Evolutionary conservation across 1,140 invertebrate species (phyloP), one percentile per base, ranked within the genome.

Genomic region (Pseudobourletiella spinata): DNA sequence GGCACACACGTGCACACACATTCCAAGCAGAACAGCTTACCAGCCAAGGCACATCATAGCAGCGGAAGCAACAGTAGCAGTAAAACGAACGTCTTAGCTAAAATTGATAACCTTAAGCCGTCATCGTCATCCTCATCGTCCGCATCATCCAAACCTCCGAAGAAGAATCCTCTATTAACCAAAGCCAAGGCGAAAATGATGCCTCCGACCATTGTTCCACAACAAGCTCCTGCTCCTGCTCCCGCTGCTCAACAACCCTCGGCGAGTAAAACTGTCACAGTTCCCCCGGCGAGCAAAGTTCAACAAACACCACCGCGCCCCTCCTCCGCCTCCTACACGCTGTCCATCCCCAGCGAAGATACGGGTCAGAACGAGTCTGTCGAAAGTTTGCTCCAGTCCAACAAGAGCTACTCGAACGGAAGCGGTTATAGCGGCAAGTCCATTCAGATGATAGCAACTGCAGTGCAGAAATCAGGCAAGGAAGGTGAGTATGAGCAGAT

Each of bases 281-380:
- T n/a, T n/a, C n/a, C n/a, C n/a, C n/a, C n/a, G n/a, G n/a, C n/a
- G n/a, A n/a, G n/a, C n/a, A n/a, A n/a, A n/a, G n/a, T n/a, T n/a
- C n/a, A n/a, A n/a, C n/a, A 39, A 39, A 11, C 32, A 39, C 32
- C 8, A 39, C 32, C 32, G n/a, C 8, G n/a, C 8, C 8, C 32
- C 32, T n/a, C 32, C 4, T 15, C 56, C 14, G 61, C 18, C 11
- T 64, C 62, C 1, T 64, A 64, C 32, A 59, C 57, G 2, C 32
- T 64, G 11, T 64, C 62, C 2, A 64, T 64, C 3, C 56, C 56
- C 2, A 58, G 55, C n/a, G 56, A 64, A n/a, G 62, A 64, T 39
- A 52, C 26, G 18, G 57, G 62, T 3, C 44, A 52, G 22, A 64
- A 59, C 30, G 62, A 64, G 26, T 25, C 46, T 1, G 62, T 59